phyloP scores from a whole-genome alignment of 2,888 invertebrate species.

The Chloroclysta siterata region DNA sequence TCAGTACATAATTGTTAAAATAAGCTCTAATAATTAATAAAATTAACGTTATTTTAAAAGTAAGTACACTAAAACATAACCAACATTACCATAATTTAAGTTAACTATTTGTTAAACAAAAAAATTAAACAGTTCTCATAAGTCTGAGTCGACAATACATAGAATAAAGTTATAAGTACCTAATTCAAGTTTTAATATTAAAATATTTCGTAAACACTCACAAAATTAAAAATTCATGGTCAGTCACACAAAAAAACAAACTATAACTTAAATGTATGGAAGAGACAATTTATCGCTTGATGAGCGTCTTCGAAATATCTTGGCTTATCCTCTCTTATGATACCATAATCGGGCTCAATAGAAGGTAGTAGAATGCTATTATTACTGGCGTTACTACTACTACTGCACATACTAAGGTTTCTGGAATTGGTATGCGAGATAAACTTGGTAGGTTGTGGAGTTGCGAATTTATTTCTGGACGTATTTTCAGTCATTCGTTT shows the following conservation, averaged over 20 bases:
- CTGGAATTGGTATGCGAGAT: constrained; percentile 57
- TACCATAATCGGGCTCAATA: constrained; percentile 76
- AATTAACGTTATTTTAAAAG: constrained; percentile 5
- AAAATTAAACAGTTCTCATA: neutral
- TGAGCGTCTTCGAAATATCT: constrained; percentile 74
- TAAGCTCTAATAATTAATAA: constrained; percentile 3
- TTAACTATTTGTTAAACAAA: constrained; percentile 4
- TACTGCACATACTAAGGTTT: constrained; percentile 48
- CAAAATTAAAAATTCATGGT: constrained; percentile 13
- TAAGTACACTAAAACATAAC: constrained; percentile 8
- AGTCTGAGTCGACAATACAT: neutral
- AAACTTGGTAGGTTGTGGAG: constrained; percentile 58
- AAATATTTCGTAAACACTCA: constrained; percentile 19
- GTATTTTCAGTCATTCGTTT: constrained; percentile 66
- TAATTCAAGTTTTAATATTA: neutral
- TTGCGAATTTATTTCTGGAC: constrained; percentile 55
- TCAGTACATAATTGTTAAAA: constrained; percentile 17
- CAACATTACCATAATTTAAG: neutral
- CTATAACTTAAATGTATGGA: constrained; percentile 69
- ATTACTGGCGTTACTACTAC: constrained; percentile 36
- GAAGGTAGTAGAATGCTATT: constrained; percentile 56
- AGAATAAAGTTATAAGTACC: neutral
- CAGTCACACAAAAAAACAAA: neutral
- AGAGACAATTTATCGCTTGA: constrained; percentile 74
- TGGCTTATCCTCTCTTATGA: constrained; percentile 65